phyloP scores from a whole-genome alignment of 2,888 invertebrate species.

The Hypolimnas misippus region DNA sequence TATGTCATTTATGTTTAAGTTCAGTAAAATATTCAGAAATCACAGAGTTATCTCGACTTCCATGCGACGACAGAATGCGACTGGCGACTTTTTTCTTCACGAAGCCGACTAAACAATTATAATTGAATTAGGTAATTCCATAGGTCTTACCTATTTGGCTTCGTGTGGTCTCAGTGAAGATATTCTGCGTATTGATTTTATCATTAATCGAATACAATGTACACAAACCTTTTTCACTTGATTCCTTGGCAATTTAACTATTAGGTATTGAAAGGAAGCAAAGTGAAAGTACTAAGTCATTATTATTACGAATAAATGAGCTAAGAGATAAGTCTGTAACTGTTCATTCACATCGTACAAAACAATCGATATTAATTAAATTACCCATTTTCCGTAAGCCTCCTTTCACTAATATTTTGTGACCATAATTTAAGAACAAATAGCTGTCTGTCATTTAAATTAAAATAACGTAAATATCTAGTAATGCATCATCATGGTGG shows the following conservation, averaged over 20 bases:
- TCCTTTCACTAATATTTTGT: slow-evolving; percentile 14
- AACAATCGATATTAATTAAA: slow-evolving; percentile 65
- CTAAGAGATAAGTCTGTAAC: slow-evolving; percentile 58
- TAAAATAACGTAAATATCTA: slow-evolving; percentile 23
- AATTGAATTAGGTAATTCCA: slow-evolving; percentile 74
- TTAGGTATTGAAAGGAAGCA: slow-evolving; percentile 20
- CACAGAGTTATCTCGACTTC: slow-evolving; percentile 46
- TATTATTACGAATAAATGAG: slow-evolving; percentile 57
- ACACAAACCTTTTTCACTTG: slow-evolving; percentile 15
- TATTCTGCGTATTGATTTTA: slow-evolving; percentile 34
- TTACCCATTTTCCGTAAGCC: slow-evolving; percentile 45
- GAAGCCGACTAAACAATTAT: slow-evolving; percentile 63
- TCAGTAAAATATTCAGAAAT: slow-evolving; percentile 40
- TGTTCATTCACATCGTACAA: slow-evolving; percentile 62
- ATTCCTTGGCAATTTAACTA: slow-evolving; percentile 18
- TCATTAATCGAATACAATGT: slow-evolving; percentile 20
- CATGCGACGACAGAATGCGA: slow-evolving; percentile 40
- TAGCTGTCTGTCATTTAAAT: slow-evolving; percentile 33
- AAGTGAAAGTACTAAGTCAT: slow-evolving; percentile 33
- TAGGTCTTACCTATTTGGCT: slow-evolving; percentile 62
- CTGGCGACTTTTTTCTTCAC: slow-evolving; percentile 43
- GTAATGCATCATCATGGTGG: not conserved
- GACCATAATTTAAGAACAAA: slow-evolving; percentile 30
- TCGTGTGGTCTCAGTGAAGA: slow-evolving; percentile 45
- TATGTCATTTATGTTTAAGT: slow-evolving; percentile 61